Evolutionary conservation across 1,140 invertebrate genomes (phyloP).

Genomic region (Anadara kagoshimensis): DNA sequence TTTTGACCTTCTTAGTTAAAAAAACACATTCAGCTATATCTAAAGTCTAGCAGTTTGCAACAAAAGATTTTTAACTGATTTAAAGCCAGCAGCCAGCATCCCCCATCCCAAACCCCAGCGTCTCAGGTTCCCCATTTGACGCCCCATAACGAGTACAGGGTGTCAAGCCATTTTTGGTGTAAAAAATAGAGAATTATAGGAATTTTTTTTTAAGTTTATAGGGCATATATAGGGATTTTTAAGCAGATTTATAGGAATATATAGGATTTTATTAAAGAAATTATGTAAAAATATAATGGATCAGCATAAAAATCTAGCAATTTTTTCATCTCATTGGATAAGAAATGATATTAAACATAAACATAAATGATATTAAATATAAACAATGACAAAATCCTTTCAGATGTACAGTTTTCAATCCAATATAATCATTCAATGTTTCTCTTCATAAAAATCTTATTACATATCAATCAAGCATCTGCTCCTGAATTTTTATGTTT

Average conservation of each 20-base stretch:
- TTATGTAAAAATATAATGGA: background rate
- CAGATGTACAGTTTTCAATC: background rate
- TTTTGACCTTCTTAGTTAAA: no score
- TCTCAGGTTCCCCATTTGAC: background rate
- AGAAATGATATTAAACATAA: background rate
- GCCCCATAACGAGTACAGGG: background rate
- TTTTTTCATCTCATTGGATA: background rate
- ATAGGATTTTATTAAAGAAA: background rate
- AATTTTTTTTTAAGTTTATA: no score
- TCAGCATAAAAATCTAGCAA: background rate
- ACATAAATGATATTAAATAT: background rate
- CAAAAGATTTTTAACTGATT: no score
- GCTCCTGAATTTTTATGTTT: background rate
- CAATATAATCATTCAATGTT: no score
- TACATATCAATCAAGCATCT: background rate
- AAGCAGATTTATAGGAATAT: background rate
- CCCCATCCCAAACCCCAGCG: no score
- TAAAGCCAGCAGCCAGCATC: no score
- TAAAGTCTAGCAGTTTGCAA: no score
- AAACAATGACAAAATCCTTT: no score
- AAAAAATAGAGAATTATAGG: background rate
- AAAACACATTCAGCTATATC: no score
- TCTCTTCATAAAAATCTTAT: background rate
- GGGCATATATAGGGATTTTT: constrained; percentile 1
- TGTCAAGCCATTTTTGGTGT: background rate